phyloP scores from a whole-genome alignment of 2,888 invertebrate genomes.

The Ceraclea dissimilis region DNA sequence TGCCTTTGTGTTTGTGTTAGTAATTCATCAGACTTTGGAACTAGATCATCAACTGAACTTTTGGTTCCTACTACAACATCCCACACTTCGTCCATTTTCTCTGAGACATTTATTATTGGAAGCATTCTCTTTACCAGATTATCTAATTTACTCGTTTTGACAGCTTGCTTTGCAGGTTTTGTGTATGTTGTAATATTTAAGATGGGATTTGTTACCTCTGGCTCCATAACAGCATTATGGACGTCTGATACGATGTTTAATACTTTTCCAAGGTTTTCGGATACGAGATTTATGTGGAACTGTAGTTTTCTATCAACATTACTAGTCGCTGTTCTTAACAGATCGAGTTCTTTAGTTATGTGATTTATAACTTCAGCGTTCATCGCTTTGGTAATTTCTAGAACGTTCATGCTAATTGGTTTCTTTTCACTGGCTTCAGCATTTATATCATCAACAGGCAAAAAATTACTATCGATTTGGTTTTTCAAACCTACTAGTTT shows the following conservation, averaged over 20 bases:
- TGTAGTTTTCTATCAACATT: constrained; percentile 75
- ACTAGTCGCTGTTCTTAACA: constrained; percentile 67
- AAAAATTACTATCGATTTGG: constrained; percentile 74
- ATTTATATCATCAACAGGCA: constrained; percentile 75
- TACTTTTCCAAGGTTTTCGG: constrained; percentile 73
- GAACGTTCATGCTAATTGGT: constrained; percentile 73
- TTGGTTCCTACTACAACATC: constrained; percentile 84
- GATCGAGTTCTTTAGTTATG: constrained; percentile 73
- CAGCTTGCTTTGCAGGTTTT: constrained; percentile 42
- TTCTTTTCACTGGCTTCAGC: constrained; percentile 84
- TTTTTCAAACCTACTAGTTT: constrained; percentile 72
- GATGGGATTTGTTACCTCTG: constrained; percentile 50
- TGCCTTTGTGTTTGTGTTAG: constrained; percentile 80
- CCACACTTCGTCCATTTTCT: constrained; percentile 90
- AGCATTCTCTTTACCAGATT: constrained; percentile 73
- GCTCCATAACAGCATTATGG: constrained; percentile 76
- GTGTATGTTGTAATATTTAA: constrained; percentile 52
- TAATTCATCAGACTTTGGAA: constrained; percentile 80
- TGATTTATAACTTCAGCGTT: constrained; percentile 74
- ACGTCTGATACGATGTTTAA: constrained; percentile 73
- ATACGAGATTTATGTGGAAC: constrained; percentile 76
- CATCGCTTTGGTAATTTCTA: constrained; percentile 77
- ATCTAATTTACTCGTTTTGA: constrained; percentile 69
- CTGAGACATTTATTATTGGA: constrained; percentile 77
- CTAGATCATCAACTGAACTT: constrained; percentile 75